Evolutionary conservation across 2,888 invertebrate genomes (phyloP), one percentile per base, ranked within the genome.

Genomic region (Morpho helenor): DNA sequence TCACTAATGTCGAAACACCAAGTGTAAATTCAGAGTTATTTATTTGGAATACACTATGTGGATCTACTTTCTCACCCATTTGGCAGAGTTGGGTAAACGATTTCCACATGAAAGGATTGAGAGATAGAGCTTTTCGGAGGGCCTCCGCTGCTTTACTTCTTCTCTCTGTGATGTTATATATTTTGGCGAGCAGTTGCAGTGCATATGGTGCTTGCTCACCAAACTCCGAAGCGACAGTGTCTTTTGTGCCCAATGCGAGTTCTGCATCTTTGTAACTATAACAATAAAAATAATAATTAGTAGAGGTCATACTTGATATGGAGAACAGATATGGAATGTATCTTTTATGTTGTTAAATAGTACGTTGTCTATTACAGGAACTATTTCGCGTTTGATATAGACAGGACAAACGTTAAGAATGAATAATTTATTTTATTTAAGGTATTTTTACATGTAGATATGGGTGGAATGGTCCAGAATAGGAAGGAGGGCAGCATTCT

Each of bases 41-140:
- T 68, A 94, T 89, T 83, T 95, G 95, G 84, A 97, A 97, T 70
- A 95, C 92, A 83, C 93, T 93, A 68, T 93, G 91, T 6, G 97
- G 95, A 81, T 98, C 97, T 49, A 96, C 93, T 80, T 95, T 95
- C 79, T 97, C 97, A 40, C 98, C 98, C 80, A 96, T 93, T 76
- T 96, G 95, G 87, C 98, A 98, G 56, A 99, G 91, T 77, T 95
- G 94, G 73, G 96, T 94, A 84, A 96, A 99, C 39, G 97, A 95
- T 75, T 96, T 95, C 98, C 98, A 99, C 82, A 99, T 92, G 82
- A 98, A 98, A 23, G 99, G 99, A 85, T 99, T 99, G 57, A 98
- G 81, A 79, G 96, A 96, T 23, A 99, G 91, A 66, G 97, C 96
- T 76, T 93, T 92, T 66, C 92, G 92, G 77, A 95, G 94, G 10